Conservation (phyloP, 1,140 invertebrate genomes). For the Tribolium castaneum region DNA sequence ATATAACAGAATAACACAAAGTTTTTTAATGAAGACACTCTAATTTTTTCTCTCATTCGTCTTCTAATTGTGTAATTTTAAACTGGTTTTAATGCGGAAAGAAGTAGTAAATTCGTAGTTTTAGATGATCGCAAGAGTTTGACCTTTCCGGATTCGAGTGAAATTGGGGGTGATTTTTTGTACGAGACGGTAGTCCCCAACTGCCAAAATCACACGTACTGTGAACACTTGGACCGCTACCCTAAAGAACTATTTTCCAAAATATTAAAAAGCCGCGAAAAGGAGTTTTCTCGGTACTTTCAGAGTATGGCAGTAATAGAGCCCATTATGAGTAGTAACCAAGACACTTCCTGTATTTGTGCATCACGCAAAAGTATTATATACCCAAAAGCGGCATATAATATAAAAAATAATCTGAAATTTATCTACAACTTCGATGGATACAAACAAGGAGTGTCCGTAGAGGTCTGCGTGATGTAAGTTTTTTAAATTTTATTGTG, state of each 20-base stretch:
- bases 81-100: neutral
- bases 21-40: neutral
- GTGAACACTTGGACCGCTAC: neutral
- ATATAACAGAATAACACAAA: neutral
- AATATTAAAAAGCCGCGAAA: neutral
- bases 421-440: slow-evolving; percentile 18
- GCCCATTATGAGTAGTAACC: neutral
- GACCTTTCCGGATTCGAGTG: neutral
- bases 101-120: neutral
- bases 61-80: neutral
- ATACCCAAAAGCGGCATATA: slow-evolving; percentile 1
- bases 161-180: neutral
- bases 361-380: neutral
- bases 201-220: neutral
- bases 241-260: neutral
- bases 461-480: slow-evolving; percentile 27
- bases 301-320: neutral
- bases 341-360: neutral
- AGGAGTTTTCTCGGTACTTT: neutral
- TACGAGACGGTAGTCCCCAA: neutral
- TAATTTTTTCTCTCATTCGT: no score
- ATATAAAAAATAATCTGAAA: neutral
- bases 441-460: neutral
- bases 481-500: neutral
- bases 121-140: neutral